Percentiles rank a stretch among this genome's conserved stretches.
Evolutionary conservation across 2,113 vertebrate species (phyloP).

Genomic region (Sinocyclocheilus anshuiensis): DNA sequence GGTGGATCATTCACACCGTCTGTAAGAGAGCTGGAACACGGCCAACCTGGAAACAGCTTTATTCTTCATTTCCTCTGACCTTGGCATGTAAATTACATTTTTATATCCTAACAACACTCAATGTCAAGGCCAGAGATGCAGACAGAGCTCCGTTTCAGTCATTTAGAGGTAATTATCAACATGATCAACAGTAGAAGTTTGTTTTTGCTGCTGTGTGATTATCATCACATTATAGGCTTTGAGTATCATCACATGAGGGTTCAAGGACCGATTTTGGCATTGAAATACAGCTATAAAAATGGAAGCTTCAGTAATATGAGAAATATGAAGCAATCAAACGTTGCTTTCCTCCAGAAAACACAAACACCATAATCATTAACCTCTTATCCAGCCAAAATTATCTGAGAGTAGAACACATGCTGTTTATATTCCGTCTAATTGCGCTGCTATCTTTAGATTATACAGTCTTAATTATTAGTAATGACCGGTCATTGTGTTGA

Average conservation of each 20-base stretch:
- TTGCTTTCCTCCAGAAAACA: no score
- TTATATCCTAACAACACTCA: conserved; percentile 57
- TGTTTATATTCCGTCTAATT: no score
- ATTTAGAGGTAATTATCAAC: conserved; percentile 54
- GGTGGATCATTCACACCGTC: conserved; percentile 40
- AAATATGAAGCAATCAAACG: no score
- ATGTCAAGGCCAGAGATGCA: conserved; percentile 58
- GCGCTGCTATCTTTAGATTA: no score
- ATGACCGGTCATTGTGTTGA: no score
- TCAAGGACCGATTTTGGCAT: neutral
- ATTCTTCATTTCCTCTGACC: conserved; percentile 58
- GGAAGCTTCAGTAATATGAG: no score
- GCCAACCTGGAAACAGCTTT: conserved; percentile 26
- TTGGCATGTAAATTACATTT: conserved; percentile 56
- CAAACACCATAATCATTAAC: no score
- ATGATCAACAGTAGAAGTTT: neutral
- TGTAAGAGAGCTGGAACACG: conserved; percentile 24
- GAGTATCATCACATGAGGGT: neutral
- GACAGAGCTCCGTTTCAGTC: conserved; percentile 42
- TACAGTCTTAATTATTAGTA: no score
- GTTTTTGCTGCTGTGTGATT: neutral
- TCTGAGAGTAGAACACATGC: no score
- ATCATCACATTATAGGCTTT: neutral
- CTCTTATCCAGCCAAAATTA: no score
- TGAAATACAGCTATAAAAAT: neutral